Percentiles rank a stretch among this genome's conserved stretches.
phyloP scores from a whole-genome alignment of 2,113 vertebrate genomes.

The Danio rerio region DNA sequence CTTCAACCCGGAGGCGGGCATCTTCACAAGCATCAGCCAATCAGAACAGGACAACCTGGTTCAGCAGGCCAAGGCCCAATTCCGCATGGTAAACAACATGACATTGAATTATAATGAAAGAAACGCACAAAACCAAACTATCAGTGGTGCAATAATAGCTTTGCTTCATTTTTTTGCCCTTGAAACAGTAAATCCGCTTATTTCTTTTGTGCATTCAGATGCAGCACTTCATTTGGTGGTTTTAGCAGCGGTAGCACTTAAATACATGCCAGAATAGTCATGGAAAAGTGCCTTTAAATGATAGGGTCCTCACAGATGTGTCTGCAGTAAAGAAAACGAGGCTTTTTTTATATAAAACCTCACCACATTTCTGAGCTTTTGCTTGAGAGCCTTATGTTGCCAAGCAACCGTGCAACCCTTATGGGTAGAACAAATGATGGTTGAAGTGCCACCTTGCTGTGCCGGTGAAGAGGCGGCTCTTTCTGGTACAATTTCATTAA shows the following conservation, averaged over 20 bases:
- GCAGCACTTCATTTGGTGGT: not conserved
- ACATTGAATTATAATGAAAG: not conserved
- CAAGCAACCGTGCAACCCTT: slow-evolving; percentile 54
- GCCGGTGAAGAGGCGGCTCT: slow-evolving; percentile 25
- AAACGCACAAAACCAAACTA: not conserved
- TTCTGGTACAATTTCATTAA: slow-evolving; percentile 45
- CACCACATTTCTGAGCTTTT: slow-evolving; percentile 49
- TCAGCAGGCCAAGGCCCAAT: slow-evolving; percentile 95
- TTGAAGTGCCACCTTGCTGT: slow-evolving; percentile 60
- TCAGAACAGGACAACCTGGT: slow-evolving; percentile 86
- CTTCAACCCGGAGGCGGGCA: slow-evolving; percentile 91
- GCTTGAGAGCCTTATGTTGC: slow-evolving; percentile 55
- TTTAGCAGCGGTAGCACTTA: not conserved
- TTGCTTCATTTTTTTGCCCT: not conserved
- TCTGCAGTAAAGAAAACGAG: slow-evolving; percentile 38
- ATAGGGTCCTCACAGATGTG: slow-evolving; percentile 41
- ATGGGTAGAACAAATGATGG: slow-evolving; percentile 55
- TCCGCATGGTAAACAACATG: slow-evolving; percentile 89
- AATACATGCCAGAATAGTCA: slow-evolving; percentile 8
- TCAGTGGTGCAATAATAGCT: not conserved
- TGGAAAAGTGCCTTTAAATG: slow-evolving; percentile 45
- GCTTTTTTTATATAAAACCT: slow-evolving; percentile 33
- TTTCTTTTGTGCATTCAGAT: not conserved
- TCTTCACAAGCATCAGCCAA: slow-evolving; percentile 93
- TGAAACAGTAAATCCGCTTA: not conserved